Evolutionary conservation across 2,888 invertebrate genomes (phyloP).

Genomic region (Lasioglossum leucozonium): DNA sequence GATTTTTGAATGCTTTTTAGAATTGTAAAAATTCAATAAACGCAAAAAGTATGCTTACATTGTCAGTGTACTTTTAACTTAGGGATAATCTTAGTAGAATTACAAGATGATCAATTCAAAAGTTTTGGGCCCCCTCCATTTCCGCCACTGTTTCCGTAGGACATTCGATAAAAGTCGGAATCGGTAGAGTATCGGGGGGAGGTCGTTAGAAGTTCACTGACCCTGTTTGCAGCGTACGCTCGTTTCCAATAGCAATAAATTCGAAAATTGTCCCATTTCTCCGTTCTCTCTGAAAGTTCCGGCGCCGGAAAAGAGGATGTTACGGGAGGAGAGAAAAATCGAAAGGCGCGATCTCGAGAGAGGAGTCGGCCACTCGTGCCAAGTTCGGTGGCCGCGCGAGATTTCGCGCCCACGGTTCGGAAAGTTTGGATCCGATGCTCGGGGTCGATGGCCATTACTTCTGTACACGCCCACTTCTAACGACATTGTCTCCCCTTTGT

Average conservation of each 20-base stretch:
- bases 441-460: not conserved
- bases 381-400: not conserved
- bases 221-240: not conserved
- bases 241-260: not conserved
- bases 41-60: too few species aligned
- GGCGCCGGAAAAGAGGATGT: not conserved
- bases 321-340: not conserved
- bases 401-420: not conserved
- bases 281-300: too few species aligned
- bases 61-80: too few species aligned
- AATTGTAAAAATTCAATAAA: too few species aligned
- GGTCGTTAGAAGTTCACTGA: not conserved
- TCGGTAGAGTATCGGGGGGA: not conserved
- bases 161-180: rapidly evolving
- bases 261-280: not conserved
- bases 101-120: too few species aligned
- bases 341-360: not conserved
- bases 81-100: too few species aligned
- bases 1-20: too few species aligned
- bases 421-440: not conserved
- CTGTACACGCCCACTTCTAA: conserved; percentile 4
- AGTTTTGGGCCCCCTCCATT: too few species aligned
- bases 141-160: not conserved
- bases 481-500: not conserved
- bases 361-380: not conserved